Evolutionary conservation across 2,113 vertebrate genomes (phyloP).

Genomic region (Rallus limicola): DNA sequence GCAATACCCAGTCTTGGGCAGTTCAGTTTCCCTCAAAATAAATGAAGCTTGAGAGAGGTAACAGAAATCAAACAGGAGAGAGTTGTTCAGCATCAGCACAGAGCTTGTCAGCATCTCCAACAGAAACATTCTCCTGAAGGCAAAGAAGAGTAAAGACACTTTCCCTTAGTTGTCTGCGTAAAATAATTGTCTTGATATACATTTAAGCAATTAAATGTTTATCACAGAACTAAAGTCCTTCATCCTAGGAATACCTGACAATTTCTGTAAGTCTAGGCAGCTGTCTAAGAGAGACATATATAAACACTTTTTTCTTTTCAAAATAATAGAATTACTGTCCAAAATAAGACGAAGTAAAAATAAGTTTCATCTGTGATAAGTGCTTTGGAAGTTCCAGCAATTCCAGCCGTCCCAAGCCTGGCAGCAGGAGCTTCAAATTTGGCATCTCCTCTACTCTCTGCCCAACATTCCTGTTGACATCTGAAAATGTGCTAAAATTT

Average conservation of each 20-base stretch:
- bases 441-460: not conserved
- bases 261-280: not conserved
- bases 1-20: not conserved
- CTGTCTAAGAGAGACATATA: not conserved
- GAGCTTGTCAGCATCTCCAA: not conserved
- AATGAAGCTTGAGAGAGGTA: not conserved
- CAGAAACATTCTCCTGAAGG: rapidly evolving
- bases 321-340: not conserved
- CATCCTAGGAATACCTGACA: not conserved
- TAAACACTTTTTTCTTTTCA: not conserved
- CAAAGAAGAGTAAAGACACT: not conserved
- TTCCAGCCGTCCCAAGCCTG: not conserved
- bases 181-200: not conserved
- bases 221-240: not conserved
- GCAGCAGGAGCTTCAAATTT: not conserved
- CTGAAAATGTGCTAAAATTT: not conserved
- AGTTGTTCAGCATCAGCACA: not conserved
- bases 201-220: not conserved
- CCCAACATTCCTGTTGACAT: not conserved
- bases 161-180: not conserved
- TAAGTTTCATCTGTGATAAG: not conserved
- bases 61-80: not conserved
- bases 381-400: not conserved
- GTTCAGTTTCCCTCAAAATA: not conserved
- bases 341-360: not conserved